A percentile compares a stretch with the other conserved stretches of the same genome.
phyloP scores from a whole-genome alignment of 1,140 invertebrate species.

The Sitobion miscanthi region DNA sequence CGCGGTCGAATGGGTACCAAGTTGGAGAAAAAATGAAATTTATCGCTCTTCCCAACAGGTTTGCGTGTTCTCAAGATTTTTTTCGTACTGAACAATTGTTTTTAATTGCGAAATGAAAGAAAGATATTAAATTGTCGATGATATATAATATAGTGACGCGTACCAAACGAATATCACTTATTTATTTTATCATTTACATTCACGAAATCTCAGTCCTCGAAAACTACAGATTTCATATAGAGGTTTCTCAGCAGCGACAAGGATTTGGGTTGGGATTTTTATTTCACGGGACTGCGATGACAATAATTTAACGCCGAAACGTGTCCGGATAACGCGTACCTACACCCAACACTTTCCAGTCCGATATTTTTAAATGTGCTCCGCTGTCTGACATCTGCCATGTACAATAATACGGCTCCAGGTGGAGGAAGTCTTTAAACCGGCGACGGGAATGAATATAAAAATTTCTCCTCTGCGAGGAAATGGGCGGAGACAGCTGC shows the following conservation, averaged over 20 bases:
- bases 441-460: slow-evolving; percentile 27
- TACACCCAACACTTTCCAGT: neutral
- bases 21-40: neutral
- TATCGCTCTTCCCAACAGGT: neutral
- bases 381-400: slow-evolving; percentile 10
- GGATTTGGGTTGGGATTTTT: neutral
- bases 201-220: neutral
- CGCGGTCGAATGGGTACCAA: neutral
- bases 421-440: slow-evolving; percentile 44
- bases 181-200: neutral
- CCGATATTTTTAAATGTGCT: slow-evolving; percentile 36
- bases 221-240: neutral
- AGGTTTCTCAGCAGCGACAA: no score
- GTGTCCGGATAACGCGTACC: neutral
- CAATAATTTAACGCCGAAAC: slow-evolving; percentile 16
- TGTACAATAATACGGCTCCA: neutral
- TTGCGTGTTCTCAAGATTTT: neutral
- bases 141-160: neutral
- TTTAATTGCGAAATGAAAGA: neutral
- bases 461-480: slow-evolving; percentile 45
- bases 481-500: slow-evolving; percentile 55
- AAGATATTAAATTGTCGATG: neutral
- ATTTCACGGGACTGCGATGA: neutral
- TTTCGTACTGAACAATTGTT: neutral
- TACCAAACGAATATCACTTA: neutral